These are phyloP conservation scores for Anniella stebbinsi DNA, from an alignment of 2,797 vertebrate genomes.

Conservation along the genomic window DNA sequence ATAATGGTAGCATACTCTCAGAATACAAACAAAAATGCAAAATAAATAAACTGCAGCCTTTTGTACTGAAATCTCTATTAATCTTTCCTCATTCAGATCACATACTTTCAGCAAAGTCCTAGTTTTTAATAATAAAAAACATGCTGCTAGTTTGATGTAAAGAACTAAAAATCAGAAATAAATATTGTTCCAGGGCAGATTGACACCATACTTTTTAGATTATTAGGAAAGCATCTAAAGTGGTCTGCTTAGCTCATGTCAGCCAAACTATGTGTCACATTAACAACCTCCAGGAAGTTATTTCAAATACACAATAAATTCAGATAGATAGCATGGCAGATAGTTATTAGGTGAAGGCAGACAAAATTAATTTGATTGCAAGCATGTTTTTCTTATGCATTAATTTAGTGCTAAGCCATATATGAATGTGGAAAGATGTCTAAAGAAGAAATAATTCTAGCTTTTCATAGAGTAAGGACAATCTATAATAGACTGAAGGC, in stretches of 20 bases:
- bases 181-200: constrained; percentile 76
- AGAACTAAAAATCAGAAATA: constrained; percentile 74
- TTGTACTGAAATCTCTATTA: constrained; percentile 49
- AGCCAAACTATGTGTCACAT: constrained; percentile 95
- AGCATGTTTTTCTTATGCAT: constrained; percentile 82
- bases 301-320: constrained; percentile 97
- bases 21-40: not conserved
- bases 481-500: not conserved
- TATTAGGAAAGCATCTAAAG: constrained; percentile 96
- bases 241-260: constrained; percentile 96
- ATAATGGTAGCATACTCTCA: constrained; percentile 22
- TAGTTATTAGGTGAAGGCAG: constrained; percentile 87
- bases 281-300: constrained; percentile 96
- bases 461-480: constrained; percentile 23
- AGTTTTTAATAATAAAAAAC: constrained; percentile 48
- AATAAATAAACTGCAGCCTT: constrained; percentile 35
- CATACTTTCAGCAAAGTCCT: constrained; percentile 61
- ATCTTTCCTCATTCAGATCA: constrained; percentile 64
- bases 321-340: constrained; percentile 92
- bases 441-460: constrained; percentile 23
- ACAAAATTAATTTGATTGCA: constrained; percentile 86
- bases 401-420: constrained; percentile 74
- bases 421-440: constrained; percentile 12
- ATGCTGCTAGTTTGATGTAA: constrained; percentile 62
- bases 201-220: constrained; percentile 88